Conservation (phyloP, 2,797 vertebrate genomes). For the Sebastes vulpes region DNA sequence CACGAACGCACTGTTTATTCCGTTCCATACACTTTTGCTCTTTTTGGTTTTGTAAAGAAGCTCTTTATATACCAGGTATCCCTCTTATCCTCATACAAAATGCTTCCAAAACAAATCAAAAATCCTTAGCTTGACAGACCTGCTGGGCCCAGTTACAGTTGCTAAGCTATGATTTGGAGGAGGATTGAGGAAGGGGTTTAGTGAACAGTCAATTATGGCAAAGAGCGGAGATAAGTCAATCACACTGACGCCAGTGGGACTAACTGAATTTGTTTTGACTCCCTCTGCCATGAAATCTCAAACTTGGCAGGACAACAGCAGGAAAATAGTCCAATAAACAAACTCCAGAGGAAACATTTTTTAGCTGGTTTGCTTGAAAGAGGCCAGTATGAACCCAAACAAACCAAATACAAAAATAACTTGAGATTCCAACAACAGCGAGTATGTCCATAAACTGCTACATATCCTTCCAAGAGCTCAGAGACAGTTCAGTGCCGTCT, state of each 20-base stretch:
- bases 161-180: neutral
- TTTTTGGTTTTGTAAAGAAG: neutral
- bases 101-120: neutral
- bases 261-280: slow-evolving; percentile 4
- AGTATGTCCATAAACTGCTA: neutral
- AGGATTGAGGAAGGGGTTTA: neutral
- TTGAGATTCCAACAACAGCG: neutral
- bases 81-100: neutral
- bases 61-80: neutral
- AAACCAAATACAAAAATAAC: neutral
- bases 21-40: neutral
- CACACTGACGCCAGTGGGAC: neutral
- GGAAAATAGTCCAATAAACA: neutral
- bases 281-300: neutral
- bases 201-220: neutral
- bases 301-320: neutral
- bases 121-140: neutral
- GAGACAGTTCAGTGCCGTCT: neutral
- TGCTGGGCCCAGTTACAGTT: neutral
- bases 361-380: neutral
- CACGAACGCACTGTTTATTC: neutral
- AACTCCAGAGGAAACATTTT: neutral
- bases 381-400: neutral
- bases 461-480: neutral
- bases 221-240: neutral